Evolutionary conservation across 2,113 vertebrate species (phyloP).

Genomic region (Nothobranchius kuhntae): DNA sequence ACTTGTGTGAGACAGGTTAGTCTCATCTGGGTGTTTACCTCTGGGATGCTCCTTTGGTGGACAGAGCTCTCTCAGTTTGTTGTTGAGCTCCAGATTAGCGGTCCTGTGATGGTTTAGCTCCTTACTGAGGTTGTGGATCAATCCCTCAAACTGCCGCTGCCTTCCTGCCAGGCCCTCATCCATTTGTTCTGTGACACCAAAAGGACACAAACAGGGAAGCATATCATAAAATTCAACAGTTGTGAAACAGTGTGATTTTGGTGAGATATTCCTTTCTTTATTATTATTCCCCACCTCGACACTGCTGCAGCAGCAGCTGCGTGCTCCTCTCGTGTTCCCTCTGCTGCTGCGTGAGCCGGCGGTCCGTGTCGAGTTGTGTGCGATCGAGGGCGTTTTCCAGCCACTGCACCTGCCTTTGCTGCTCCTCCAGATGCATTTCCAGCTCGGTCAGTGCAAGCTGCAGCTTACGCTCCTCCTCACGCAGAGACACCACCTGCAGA

Average conservation of each 20-base stretch:
- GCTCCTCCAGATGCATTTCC: constrained; percentile 94
- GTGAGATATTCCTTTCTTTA: no score
- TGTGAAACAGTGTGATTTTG: not conserved
- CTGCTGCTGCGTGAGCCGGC: constrained; percentile 93
- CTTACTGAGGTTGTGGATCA: constrained; percentile 88
- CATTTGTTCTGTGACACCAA: constrained; percentile 83
- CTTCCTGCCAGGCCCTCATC: constrained; percentile 89
- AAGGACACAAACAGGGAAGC: not conserved
- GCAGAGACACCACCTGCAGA: constrained; percentile 90
- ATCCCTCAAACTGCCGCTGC: constrained; percentile 88
- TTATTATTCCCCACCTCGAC: constrained; percentile 77
- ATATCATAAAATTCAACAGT: no score
- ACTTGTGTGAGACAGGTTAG: no score
- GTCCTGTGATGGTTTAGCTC: constrained; percentile 86
- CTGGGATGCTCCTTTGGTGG: constrained; percentile 73
- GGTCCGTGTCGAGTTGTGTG: constrained; percentile 90
- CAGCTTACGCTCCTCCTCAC: constrained; percentile 94
- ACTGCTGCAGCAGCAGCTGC: constrained; percentile 92
- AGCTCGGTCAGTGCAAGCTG: constrained; percentile 90
- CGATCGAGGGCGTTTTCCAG: constrained; percentile 91
- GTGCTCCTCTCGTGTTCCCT: constrained; percentile 91
- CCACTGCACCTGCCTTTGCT: constrained; percentile 89
- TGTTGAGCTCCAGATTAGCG: constrained; percentile 87
- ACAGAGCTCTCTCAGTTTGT: constrained; percentile 77
- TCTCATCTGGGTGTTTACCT: constrained; percentile 72